Evolutionary conservation across 1,140 invertebrate species (phyloP), one percentile per base, ranked within the genome.

Genomic region (Drosophila seguyi): DNA sequence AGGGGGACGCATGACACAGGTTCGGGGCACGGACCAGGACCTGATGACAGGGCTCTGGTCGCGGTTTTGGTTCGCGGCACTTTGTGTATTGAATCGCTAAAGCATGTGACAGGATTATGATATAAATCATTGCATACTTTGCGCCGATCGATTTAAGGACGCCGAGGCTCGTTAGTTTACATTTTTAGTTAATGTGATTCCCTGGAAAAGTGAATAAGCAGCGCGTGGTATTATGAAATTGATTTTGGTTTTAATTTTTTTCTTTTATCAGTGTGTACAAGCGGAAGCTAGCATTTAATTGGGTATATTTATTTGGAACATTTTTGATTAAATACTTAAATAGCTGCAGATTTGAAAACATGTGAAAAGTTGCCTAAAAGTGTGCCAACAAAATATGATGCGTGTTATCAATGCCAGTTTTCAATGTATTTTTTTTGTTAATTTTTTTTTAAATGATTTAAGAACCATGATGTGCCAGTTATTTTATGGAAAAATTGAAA

Each of bases 21-120:
- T 18, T 13, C 8, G 22, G 48, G 44, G 52, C 27, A 65, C 29
- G 22, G 31, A n/a, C 16, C 48, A 50, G 48, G 48, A 31, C 48
- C 48, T 31, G 48, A 10, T 50, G 48, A n/a, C 36, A 65, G 69
- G 7, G 68, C 45, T 50, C 25, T 63, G 56, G 41, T 42, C 48
- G 68, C 42, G 25, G 65, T 62, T 47, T 56, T 22, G 61, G 61
- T 58, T 31, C 45, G 20, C 63, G 50, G 58, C 58, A 79, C 76
- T 80, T 84, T 84, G 82, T 84, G 84, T 80, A 88, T 87, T 87
- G 79, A 90, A 91, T 84, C 78, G 75, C 63, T 73, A 68, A 79
- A 79, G 77, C 78, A 59, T 77, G 79, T 84, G 88, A 84, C 81
- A 88, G 81, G 83, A 79, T 91, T 91, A 91, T 73, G 90, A 87